Evolutionary conservation across 2,888 invertebrate genomes (phyloP), one percentile per base, ranked within the genome.

Genomic region (Loripinus fragilis): DNA sequence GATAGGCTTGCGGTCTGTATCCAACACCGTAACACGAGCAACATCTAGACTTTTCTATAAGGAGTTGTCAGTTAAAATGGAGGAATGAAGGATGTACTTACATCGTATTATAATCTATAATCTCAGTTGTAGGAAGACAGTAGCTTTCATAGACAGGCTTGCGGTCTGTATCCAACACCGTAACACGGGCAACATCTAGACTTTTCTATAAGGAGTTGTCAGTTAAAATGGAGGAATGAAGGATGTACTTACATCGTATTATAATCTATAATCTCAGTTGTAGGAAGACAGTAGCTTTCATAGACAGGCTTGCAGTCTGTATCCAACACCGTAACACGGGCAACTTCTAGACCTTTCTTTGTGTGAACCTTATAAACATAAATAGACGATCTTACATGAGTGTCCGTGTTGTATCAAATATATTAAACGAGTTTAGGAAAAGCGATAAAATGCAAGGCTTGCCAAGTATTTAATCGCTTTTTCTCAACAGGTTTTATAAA

Each of bases 101-200:
- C 38, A 79, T 69, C 2, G 79, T 80, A 48, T 80, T 80, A 55
- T 76, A 73, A 67, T 80, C 76, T 10, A 80, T 69, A 5, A 80
- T 73, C 45, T 80, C 80, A 10, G 73, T 52, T 2, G 80, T 70
- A 28, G 80, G 76, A 41, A 73, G 45, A 71, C 76, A 80, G 25
- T 35, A 73, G 35, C 68, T 55, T 12, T 80, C 52, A 50, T 80
- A 76, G 1, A 80, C 76, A 28, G 72, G 65, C 2, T 70, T 64
- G 23, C 66, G 52, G 0, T 55, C 41, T 5, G 71, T 45, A 42
- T 78, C 60, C 0, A 78, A 42, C n/a, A 78, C 67, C 1, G 71
- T 35, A 2, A 72, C 71, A 45, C 48, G 71, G 35, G 74, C 74
- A 28, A 71, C 71, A 25, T 74, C 74, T 2, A 74, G 67, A 38